Evolutionary conservation across 2,888 invertebrate species (phyloP), one percentile per base, ranked within the genome.

Genomic region (Shargacucullia verbasci): DNA sequence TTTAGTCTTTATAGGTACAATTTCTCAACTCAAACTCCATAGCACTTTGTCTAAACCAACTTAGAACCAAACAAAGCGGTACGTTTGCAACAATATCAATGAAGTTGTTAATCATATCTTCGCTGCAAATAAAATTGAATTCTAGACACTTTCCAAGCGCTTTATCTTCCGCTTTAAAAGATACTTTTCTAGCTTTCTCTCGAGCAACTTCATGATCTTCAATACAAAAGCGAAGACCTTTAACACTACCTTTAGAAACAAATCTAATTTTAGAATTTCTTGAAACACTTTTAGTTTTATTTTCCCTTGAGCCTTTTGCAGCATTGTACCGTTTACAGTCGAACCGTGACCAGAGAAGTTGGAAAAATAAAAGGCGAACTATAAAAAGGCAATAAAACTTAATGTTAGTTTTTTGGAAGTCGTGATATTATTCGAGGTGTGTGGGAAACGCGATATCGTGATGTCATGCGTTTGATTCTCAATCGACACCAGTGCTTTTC

Each of bases 201-300:
- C n/a, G n/a, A n/a, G n/a, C n/a, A n/a, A n/a, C n/a, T n/a, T n/a
- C n/a, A n/a, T 10, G 1, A 6, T 6, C 14, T 15, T 7, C 4
- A 39, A 29, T 15, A 38, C n/a, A 11, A 31, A 10, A 52, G 13
- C 38, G 2, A 40, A 35, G 8, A 40, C 60, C 20, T 44, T 48
- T 71, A 52, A 48, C 44, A 39, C 35, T 5, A 38, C 20, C 44
- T 9, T 35, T 45, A 45, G 38, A 46, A 73, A 64, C 65, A 70
- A 71, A 71, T 50, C 59, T 52, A 70, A 71, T 71, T 57, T 70
- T 55, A 58, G 70, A 55, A 52, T 64, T 70, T 39, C 70, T 48
- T 55, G 48, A 57, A 73, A 69, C 53, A 50, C 47, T 56, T 59
- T 40, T 27, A 52, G 41, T 59, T 59, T 64, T 54, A 55, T 70